Base-by-base conservation (phyloP, 2,888 invertebrate species). In the Sepioteuthis lessoniana region DNA sequence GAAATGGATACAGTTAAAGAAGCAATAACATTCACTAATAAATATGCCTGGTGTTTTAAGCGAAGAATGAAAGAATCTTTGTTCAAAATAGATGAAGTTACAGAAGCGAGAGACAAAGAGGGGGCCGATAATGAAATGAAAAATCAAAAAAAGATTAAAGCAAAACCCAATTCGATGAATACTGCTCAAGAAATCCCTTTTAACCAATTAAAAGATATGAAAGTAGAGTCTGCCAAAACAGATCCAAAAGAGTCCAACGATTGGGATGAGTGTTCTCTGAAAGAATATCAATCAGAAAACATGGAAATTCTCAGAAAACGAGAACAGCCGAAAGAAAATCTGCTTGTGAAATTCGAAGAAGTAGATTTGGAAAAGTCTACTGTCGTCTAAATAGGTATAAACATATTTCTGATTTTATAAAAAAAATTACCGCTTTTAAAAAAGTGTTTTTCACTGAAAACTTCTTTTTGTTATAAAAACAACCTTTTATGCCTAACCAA, bases 1-100 rank as follows among this genome's bases (percentile, higher is more conserved):
- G 76, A 35, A 76, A 76, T 35, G 76, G 76, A 76, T n/a, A 76
- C 76, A 76, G 76, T 76, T 76, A n/a, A 76, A n/a, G n/a, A n/a
- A 2, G 76, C 76, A n/a, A 76, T 76, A n/a, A 76, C 76, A n/a
- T 76, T 76, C 16, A n/a, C n/a, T 76, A n/a, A 76, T n/a, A 76
- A 76, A 76, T 76, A n/a, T n/a, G 76, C n/a, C n/a, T 35, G n/a
- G n/a, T 2, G 16, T 76, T 76, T 76, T 76, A 76, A 76, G 16
- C n/a, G 76, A 35, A 76, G 76, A 76, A 76, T 76, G 19, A 76
- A 76, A 42, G 10, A 38, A 16, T 46, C 42, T 19, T 46, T 92
- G 47, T 92, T 92, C 16, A 46, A 42, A 92, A 92, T 46, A 13
- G 42, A 37, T n/a, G 76, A 93, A 19, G 35, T 31, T 0, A 28